Conservation (phyloP, 1,140 invertebrate species). For the Diorhabda sublineata region DNA sequence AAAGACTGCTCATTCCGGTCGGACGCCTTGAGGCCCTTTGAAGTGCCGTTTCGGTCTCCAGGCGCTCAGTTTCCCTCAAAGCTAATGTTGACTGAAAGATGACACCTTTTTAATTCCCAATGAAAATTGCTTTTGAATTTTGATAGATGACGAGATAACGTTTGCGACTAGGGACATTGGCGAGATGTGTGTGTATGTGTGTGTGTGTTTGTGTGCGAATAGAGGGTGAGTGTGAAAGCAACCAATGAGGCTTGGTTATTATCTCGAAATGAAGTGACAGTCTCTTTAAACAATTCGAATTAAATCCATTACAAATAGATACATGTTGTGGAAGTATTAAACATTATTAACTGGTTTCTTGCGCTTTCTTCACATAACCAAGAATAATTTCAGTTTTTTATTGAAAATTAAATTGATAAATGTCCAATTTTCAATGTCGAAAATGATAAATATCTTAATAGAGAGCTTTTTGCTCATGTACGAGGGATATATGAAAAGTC, state of each 20-base stretch:
- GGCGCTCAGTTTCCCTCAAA: conserved; percentile 19
- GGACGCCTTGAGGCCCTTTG: conserved; percentile 30
- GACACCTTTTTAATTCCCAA: conserved; percentile 43
- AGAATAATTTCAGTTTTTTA: too few species aligned
- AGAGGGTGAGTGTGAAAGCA: background rate
- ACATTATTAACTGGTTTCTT: too few species aligned
- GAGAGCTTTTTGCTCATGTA: too few species aligned
- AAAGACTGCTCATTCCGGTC: conserved; percentile 30
- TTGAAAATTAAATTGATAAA: too few species aligned
- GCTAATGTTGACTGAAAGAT: conserved; percentile 37
- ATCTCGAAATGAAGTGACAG: background rate
- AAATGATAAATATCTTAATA: too few species aligned
- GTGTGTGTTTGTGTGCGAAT: background rate
- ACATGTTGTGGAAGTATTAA: too few species aligned
- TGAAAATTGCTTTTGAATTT: conserved; percentile 42
- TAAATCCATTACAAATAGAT: too few species aligned
- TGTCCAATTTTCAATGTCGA: too few species aligned
- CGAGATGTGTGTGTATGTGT: background rate
- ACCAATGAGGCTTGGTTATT: background rate
- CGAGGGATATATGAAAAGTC: too few species aligned
- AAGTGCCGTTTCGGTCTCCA: conserved; percentile 29
- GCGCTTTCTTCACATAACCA: too few species aligned
- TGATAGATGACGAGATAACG: conserved; percentile 38
- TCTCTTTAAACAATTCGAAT: too few species aligned
- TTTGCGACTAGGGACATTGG: conserved; percentile 6